phyloP scores from a whole-genome alignment of 2,113 vertebrate species.

The Cettia cetti region DNA sequence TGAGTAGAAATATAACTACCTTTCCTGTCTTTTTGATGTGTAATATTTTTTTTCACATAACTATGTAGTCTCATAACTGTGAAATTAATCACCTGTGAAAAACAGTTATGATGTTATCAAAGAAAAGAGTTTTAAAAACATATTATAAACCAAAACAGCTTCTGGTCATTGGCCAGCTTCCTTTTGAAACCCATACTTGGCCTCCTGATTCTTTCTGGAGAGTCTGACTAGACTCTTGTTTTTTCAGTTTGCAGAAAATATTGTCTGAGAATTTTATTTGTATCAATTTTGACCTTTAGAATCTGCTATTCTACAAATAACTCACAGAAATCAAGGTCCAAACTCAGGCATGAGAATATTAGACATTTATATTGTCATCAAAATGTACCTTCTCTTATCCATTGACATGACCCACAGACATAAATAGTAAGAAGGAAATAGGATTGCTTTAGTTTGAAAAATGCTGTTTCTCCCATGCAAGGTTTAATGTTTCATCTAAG shows the following conservation, averaged over 20 bases:
- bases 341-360: neutral
- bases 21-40: neutral
- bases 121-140: neutral
- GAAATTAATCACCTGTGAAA: neutral
- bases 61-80: neutral
- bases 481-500: neutral
- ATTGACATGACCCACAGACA: neutral
- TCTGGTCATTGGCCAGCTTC: neutral
- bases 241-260: neutral
- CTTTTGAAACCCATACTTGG: neutral
- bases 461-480: neutral
- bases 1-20: slow-evolving; percentile 53
- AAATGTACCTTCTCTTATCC: neutral
- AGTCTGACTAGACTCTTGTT: neutral
- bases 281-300: neutral
- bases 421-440: neutral
- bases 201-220: neutral
- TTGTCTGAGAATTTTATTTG: neutral
- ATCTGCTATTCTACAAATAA: neutral
- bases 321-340: neutral
- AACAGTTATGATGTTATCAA: neutral
- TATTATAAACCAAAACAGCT: neutral
- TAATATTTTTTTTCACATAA: neutral
- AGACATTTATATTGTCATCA: neutral
- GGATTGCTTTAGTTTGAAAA: neutral